Evolutionary conservation across 2,113 vertebrate genomes (phyloP).

Genomic region (Melanotaenia duboulayi): DNA sequence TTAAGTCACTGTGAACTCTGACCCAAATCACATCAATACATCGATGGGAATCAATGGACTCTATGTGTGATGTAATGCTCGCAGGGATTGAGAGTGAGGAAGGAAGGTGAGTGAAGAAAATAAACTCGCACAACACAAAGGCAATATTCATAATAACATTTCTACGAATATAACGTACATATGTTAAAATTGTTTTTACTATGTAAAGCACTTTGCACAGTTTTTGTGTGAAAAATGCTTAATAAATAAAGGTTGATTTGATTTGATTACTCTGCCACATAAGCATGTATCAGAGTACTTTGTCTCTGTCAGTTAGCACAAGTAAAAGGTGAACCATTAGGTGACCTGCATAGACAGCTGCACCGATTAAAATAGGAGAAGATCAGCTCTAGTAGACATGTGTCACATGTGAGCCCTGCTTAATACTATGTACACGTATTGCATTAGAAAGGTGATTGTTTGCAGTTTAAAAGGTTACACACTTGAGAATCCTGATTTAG

Average conservation of each 20-base stretch:
- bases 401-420: neutral
- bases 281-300: neutral
- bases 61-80: constrained; percentile 63
- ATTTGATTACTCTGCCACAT: too few relatives aligned
- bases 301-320: neutral
- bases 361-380: constrained; percentile 19
- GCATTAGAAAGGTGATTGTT: constrained; percentile 22
- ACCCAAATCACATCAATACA: constrained; percentile 76
- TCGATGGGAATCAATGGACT: constrained; percentile 67
- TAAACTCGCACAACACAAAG: constrained; percentile 44
- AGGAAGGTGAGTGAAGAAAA: constrained; percentile 54
- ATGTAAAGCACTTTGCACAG: too few relatives aligned
- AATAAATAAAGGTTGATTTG: neutral
- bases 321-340: constrained; percentile 4
- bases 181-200: neutral
- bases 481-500: constrained; percentile 23
- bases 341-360: neutral
- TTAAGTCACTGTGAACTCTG: constrained; percentile 67
- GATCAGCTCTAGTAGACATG: constrained; percentile 1
- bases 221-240: neutral
- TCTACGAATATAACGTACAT: neutral
- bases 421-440: constrained; percentile 4
- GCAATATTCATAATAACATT: constrained; percentile 30
- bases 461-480: neutral
- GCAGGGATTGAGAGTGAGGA: constrained; percentile 46